Percentiles rank a stretch among this genome's conserved stretches.
These are phyloP conservation scores for Pollenia amentaria DNA, from an alignment of 2,888 invertebrate genomes.

Conservation along the genomic window DNA sequence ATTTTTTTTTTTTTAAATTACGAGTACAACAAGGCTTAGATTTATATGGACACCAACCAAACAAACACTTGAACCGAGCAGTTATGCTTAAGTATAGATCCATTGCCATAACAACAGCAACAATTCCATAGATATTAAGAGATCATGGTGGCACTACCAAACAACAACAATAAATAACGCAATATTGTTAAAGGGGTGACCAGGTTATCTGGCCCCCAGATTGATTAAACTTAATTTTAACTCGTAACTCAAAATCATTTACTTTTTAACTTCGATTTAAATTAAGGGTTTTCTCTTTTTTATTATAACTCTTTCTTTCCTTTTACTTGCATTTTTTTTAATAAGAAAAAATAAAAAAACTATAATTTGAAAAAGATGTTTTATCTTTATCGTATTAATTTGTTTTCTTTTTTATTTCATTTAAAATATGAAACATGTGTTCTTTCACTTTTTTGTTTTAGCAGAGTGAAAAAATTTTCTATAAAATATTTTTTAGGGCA, in stretches of 20 bases:
- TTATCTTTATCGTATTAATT: conserved; percentile 51
- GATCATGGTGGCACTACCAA: conserved; percentile 30
- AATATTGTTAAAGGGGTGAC: conserved; percentile 68
- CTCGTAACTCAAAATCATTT: conserved; percentile 42
- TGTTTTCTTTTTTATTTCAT: conserved; percentile 30
- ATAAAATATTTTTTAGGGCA: too few relatives aligned
- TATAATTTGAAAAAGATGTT: conserved; percentile 54
- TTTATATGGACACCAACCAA: conserved; percentile 17
- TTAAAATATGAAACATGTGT: conserved; percentile 65
- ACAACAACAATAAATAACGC: conserved; percentile 56
- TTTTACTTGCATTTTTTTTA: not conserved
- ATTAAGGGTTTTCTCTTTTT: conserved; percentile 71
- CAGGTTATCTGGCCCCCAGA: conserved; percentile 70
- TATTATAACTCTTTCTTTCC: conserved; percentile 31
- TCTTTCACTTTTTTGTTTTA: conserved; percentile 63
- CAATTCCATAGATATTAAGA: conserved; percentile 35
- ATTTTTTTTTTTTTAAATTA: conserved; percentile 36
- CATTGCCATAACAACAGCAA: conserved; percentile 1
- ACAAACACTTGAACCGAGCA: conserved; percentile 32
- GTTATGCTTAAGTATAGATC: conserved; percentile 33
- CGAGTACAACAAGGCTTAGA: conserved; percentile 58
- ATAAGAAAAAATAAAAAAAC: conserved; percentile 27
- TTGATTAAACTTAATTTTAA: conserved; percentile 66
- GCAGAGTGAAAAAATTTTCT: not conserved
- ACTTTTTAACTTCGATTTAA: conserved; percentile 42